Evolutionary conservation across 2,797 vertebrate species (phyloP), one percentile per base, ranked within the genome.

Genomic region (Pterois miles): DNA sequence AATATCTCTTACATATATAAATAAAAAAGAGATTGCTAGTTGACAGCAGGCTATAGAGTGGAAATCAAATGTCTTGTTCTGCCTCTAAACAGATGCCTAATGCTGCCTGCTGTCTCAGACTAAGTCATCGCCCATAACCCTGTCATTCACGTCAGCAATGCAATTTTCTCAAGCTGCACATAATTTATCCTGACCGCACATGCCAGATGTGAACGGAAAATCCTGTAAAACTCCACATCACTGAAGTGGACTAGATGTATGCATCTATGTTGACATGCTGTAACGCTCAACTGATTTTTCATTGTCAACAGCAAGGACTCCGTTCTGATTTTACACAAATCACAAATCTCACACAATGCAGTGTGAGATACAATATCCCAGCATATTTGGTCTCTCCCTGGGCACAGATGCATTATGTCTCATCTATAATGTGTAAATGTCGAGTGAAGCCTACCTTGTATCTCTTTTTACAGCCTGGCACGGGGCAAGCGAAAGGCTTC

Each of bases 391-490:
- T 56, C 54, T 53, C 9, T 23, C 10, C 5, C 23, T 5, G 40
- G 14, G 14, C 23, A 40, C 8, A n/a, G 54, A 33, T 58, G 8
- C 10, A 57, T 40, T 27, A 62, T 58, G 48, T 71, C 58, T 27
- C 31, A 66, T 59, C 36, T 53, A 12, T 12, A n/a, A 22, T 33
- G 27, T 33, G 27, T 29, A n/a, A 27, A 27, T 40, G n/a, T 4
- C 10, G 40, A n/a, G 48, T 12, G 14, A 16, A 38, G 69, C 77
- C 22, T 64, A 92, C 89, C 90, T 99, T 99, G 80, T 99, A 99
- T 97, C 98, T 96, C 95, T 99, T 99, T 93, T 99, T 99, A 95
- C 98, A 99, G 89, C 98, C 98, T 34, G 98, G 98, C 73, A 99
- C 98, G 0, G 98, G 98, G 91, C 98, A 99, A 86, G 98, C 98